Evolutionary conservation across 2,888 invertebrate species (phyloP), one percentile per base, ranked within the genome.

Genomic region (Thereva unica): DNA sequence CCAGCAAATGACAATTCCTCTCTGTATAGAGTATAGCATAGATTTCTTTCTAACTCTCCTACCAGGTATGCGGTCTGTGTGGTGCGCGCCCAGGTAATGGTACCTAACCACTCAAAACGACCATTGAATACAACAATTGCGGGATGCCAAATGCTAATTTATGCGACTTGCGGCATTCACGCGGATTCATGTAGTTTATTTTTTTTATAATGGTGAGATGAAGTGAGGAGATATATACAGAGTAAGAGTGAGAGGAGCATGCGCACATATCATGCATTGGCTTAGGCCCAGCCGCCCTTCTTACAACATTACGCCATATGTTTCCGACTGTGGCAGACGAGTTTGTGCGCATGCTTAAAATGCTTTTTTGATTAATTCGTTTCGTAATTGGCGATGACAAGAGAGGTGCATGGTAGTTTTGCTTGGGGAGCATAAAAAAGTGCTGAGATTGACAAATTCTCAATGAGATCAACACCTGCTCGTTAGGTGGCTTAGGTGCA

Each of bases 381-480:
- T 55, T 56, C 40, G 42, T 65, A 65, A 65, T 65, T 65, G 56
- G 47, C 42, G 49, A 50, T 55, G 65, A 65, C 55, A 65, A 47
- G 65, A 47, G 65, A 23, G 23, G 23, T 23, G 23, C 23, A 23
- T 23, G 23, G 23, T 23, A 23, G 23, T 23, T 23, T 23, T 23
- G 23, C 2, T 23, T 23, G n/a, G n/a, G n/a, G n/a, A n/a, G n/a
- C n/a, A 23, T 23, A 23, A 23, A 23, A 23, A 23, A 23, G 23
- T 23, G 23, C 23, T 23, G 23, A 23, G 23, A 23, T 23, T 23
- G 23, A 23, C 23, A 23, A 23, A 23, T 23, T 23, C 23, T 23
- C 23, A 23, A 23, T 23, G 23, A 23, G 23, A 23, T 23, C 23
- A 23, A 23, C 23, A 23, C 23, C 23, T 23, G 23, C 23, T 23